Evolutionary conservation across 2,797 vertebrate genomes (phyloP).

Genomic region (Pagetopsis macropterus): DNA sequence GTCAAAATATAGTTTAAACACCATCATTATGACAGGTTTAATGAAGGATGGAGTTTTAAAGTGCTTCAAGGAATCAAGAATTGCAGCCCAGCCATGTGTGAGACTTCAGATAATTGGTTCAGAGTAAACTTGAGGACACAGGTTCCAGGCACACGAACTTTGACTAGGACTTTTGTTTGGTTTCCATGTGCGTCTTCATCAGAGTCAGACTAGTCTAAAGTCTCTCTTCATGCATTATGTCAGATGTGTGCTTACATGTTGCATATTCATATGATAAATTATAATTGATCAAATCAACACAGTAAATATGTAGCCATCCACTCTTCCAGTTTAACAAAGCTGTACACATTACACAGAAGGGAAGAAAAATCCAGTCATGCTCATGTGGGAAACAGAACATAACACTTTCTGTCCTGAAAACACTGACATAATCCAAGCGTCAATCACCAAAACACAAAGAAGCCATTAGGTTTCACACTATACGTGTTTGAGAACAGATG

Average conservation of each 20-base stretch:
- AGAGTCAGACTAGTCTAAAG: no score
- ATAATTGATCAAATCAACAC: slow-evolving; percentile 7
- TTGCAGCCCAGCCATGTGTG: no score
- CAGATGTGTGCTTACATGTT: slow-evolving; percentile 5
- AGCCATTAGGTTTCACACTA: background rate
- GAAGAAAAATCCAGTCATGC: background rate
- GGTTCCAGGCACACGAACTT: no score
- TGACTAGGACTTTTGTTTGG: no score
- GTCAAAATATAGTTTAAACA: background rate
- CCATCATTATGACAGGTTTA: background rate
- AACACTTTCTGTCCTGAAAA: background rate
- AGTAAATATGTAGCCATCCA: background rate
- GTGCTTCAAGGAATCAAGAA: no score
- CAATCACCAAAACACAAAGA: background rate
- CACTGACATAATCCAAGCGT: background rate
- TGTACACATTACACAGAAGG: background rate
- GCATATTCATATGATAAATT: background rate
- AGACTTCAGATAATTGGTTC: no score
- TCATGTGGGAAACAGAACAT: background rate
- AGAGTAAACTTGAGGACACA: no score
- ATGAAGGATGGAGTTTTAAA: no score
- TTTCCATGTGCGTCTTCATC: no score
- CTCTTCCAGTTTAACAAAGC: background rate
- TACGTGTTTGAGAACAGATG: background rate
- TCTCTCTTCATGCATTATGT: no score